phyloP scores from a whole-genome alignment of 1,140 invertebrate genomes.

The Sminthurinus signatus region DNA sequence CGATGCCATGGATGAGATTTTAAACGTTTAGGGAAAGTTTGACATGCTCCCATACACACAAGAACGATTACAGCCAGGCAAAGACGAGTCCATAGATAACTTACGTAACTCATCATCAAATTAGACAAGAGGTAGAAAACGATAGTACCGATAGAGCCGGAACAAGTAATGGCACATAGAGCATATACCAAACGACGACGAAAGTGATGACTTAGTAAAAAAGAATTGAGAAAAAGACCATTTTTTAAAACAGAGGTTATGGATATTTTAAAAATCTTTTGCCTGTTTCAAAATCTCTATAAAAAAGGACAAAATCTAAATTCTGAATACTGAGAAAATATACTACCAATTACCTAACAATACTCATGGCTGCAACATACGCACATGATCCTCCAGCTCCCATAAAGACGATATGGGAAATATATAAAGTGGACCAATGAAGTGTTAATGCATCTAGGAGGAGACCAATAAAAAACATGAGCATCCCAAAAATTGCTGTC shows the following conservation, averaged over 20 bases:
- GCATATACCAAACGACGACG: background rate
- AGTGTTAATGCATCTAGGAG: conserved; percentile 26
- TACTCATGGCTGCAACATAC: conserved; percentile 8
- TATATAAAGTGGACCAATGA: conserved; percentile 13
- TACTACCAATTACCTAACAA: conserved; percentile 6
- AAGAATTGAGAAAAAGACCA: too few species aligned
- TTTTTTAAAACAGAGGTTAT: too few species aligned
- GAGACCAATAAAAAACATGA: conserved; percentile 25
- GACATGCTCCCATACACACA: background rate
- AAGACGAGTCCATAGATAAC: conserved; percentile 7
- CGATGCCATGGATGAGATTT: background rate
- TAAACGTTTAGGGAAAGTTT: background rate
- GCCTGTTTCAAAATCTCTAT: background rate
- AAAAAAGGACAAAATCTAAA: background rate
- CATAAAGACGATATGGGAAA: conserved; percentile 14
- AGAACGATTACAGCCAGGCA: conserved; percentile 10
- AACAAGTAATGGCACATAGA: background rate
- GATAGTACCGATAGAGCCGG: conserved; percentile 7
- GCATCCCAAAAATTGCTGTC: conserved; percentile 27
- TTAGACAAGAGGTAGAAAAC: conserved; percentile 10
- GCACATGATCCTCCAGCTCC: conserved; percentile 25
- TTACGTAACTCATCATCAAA: conserved; percentile 3
- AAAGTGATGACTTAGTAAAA: conserved; percentile 20
- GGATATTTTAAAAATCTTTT: too few species aligned
- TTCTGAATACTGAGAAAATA: background rate